These are phyloP conservation scores for Gymnogyps californianus DNA, from an alignment of 2,113 vertebrate genomes.

Conservation along the genomic window DNA sequence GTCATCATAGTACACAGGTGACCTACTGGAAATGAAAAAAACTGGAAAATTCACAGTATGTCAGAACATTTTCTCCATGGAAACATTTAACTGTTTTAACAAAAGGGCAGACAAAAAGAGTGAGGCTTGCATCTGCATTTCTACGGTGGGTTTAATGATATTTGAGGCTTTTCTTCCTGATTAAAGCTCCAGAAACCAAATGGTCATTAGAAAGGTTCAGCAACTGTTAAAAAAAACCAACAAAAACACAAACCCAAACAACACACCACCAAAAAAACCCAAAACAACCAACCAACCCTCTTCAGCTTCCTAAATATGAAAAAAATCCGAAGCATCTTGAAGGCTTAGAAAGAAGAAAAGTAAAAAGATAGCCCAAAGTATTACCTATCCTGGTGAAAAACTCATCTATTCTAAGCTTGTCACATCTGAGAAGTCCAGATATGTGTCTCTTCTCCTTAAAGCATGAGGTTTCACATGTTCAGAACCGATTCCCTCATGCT, in stretches of 20 bases:
- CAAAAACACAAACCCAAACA: too few relatives aligned
- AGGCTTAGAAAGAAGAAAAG: not conserved
- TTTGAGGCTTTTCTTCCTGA: not conserved
- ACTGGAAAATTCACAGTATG: accelerated
- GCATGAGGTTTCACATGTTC: not conserved
- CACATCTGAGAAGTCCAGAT: not conserved
- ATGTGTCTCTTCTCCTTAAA: not conserved
- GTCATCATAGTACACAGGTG: accelerated
- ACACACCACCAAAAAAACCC: too few relatives aligned
- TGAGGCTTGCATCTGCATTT: not conserved
- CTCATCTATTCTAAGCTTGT: not conserved
- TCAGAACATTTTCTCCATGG: not conserved
- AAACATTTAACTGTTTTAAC: not conserved
- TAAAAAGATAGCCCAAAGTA: not conserved
- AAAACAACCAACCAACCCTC: not conserved
- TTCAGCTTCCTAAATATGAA: not conserved
- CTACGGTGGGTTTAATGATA: accelerated
- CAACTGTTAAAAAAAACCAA: not conserved
- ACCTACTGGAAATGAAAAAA: not conserved
- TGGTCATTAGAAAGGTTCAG: not conserved
- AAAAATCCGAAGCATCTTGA: not conserved
- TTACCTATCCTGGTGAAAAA: not conserved
- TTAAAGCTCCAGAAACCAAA: not conserved
- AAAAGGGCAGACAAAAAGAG: not conserved
- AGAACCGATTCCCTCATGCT: not conserved